Evolutionary conservation across 1,140 invertebrate species (phyloP), one percentile per base, ranked within the genome.

Genomic region (Grapholita molesta): DNA sequence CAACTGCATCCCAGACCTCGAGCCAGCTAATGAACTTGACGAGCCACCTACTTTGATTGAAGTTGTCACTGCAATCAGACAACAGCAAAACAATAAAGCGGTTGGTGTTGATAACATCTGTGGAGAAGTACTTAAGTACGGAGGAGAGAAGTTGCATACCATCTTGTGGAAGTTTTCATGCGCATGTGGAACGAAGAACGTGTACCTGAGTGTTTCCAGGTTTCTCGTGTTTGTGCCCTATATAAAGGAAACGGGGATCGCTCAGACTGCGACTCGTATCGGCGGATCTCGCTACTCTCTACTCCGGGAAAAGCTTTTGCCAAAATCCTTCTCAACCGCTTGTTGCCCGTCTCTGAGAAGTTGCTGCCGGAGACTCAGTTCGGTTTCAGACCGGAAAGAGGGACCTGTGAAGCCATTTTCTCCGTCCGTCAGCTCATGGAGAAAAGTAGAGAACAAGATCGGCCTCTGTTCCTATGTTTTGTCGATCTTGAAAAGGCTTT

Each of bases 181-280:
- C 57, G 9, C 8, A 78, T 72, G 42, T 80, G 72, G 71, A 35
- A 72, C 1, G 30, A 75, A 15, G 70, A 76, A 38, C 52, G 23
- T 21, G 67, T 77, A 0, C 71, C 73, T 1, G 0, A 25, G n/a
- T 5, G 9, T 67, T 76, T 77, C 70, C 21, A 67, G 55, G 18
- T 72, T 2, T 80, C 72, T 8, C 55, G 71, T 15, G 68, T 81
- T n/a, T 57, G 38, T 0, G 21, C 72, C 4, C 48, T 76, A 0
- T 75, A 78, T 28, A 82, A 82, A 35, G 68, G 71, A 48, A 77
- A 77, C 8, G 74, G 77, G 12, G 71, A 76, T 23, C 66, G 74
- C 1, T 66, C 70, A 0, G 71, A 77, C 21, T 77, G 76, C 35
- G 18, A 73, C 28, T 75, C 71, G 5, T 75, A 78, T 28, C 57